These are phyloP conservation scores for Drosophila subpulchrella DNA, from an alignment of 1,140 invertebrate species.

Conservation along the genomic window DNA sequence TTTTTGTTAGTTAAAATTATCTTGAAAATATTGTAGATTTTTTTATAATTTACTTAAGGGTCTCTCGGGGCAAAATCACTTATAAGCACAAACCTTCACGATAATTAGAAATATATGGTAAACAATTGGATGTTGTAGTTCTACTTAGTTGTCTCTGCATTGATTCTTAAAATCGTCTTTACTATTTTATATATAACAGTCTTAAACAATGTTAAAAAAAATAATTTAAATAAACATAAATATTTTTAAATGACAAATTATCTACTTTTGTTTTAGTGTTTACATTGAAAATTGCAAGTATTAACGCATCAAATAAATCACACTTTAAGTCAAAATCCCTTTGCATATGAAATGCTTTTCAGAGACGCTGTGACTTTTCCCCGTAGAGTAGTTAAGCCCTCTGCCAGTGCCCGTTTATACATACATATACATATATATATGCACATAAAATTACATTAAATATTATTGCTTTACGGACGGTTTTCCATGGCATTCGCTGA, in stretches of 20 bases:
- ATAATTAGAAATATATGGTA: too few relatives aligned
- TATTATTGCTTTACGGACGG: constrained; percentile 38
- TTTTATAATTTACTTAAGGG: too few relatives aligned
- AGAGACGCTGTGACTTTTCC: constrained; percentile 6
- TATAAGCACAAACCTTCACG: too few relatives aligned
- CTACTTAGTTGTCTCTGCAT: too few relatives aligned
- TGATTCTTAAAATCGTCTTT: too few relatives aligned
- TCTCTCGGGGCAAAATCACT: too few relatives aligned
- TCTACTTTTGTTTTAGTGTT: too few relatives aligned
- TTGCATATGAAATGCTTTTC: constrained; percentile 11
- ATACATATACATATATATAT: constrained; percentile 9
- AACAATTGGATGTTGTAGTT: too few relatives aligned
- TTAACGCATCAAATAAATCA: constrained; percentile 3
- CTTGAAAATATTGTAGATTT: too few relatives aligned
- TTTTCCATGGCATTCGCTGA: constrained; percentile 15
- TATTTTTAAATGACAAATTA: not conserved
- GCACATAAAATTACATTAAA: constrained; percentile 59
- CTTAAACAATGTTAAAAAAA: too few relatives aligned
- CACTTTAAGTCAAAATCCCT: constrained; percentile 15
- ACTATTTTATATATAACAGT: too few relatives aligned
- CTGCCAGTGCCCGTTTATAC: not conserved
- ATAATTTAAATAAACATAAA: not conserved
- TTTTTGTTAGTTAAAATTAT: too few relatives aligned
- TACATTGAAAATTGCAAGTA: not conserved
- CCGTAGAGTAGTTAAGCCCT: constrained; percentile 25